Evolutionary conservation across 2,888 invertebrate genomes (phyloP).

Genomic region (Macaria notata): DNA sequence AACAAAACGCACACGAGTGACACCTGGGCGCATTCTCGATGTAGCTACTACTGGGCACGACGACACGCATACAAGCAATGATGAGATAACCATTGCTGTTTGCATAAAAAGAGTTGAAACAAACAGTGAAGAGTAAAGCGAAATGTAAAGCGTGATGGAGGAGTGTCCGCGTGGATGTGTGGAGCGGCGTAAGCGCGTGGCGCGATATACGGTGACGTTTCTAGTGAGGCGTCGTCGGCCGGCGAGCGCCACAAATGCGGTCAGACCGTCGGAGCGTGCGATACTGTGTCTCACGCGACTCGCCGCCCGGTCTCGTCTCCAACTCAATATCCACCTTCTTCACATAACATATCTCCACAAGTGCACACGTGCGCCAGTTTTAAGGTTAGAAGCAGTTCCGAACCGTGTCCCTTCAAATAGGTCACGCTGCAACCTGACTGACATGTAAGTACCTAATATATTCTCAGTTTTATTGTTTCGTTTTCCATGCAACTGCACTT

Average conservation of each 20-base stretch:
- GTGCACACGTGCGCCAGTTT: slow-evolving; percentile 38
- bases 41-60: slow-evolving; percentile 4
- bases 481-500: background rate
- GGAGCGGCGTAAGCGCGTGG: slow-evolving; percentile 63
- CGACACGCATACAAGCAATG: slow-evolving; percentile 1
- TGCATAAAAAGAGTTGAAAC: background rate
- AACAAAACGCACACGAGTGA: slow-evolving; percentile 29
- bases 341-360: slow-evolving; percentile 3
- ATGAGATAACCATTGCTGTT: slow-evolving; percentile 17
- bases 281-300: slow-evolving; percentile 45
- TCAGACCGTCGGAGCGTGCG: slow-evolving; percentile 42
- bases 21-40: slow-evolving; percentile 28
- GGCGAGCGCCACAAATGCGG: slow-evolving; percentile 46
- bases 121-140: slow-evolving; percentile 2
- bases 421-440: slow-evolving; percentile 42
- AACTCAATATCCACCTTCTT: slow-evolving; percentile 5
- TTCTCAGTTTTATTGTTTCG: background rate
- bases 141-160: slow-evolving; percentile 20
- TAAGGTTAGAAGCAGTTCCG: slow-evolving; percentile 41
- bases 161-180: slow-evolving; percentile 8
- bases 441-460: slow-evolving; percentile 38
- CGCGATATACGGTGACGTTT: slow-evolving; percentile 66
- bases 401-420: slow-evolving; percentile 29
- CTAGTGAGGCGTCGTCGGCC: slow-evolving; percentile 44
- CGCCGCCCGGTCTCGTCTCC: slow-evolving; percentile 54